A percentile compares a stretch with the other conserved stretches of the same genome.
Evolutionary conservation across 2,888 invertebrate genomes (phyloP).

Genomic region (Apotomis betuletana): DNA sequence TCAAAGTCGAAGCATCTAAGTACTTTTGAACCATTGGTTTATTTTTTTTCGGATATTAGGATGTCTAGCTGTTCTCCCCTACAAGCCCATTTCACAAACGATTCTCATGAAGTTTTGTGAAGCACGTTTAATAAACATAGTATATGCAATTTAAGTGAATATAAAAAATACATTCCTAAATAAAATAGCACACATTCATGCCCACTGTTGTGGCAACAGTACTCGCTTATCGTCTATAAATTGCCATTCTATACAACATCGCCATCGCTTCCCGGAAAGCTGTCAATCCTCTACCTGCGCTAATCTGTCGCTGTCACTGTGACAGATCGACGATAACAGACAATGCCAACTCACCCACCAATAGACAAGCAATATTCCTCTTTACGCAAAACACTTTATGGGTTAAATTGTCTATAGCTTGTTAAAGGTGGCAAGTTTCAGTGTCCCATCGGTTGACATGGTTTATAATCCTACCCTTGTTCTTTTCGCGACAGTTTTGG

Average conservation of each 20-base stretch:
- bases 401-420: background rate
- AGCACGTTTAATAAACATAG: no score
- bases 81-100: no score
- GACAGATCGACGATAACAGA: slow-evolving; percentile 34
- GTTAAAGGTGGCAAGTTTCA: background rate
- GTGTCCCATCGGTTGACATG: slow-evolving; percentile 24
- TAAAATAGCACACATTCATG: background rate
- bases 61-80: no score
- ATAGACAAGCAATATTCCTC: background rate
- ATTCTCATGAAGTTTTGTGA: no score
- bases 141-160: no score
- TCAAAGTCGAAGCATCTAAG: no score
- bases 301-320: slow-evolving; percentile 29
- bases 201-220: background rate
- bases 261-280: slow-evolving; percentile 25
- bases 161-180: no score
- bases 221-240: slow-evolving; percentile 16
- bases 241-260: slow-evolving; percentile 8
- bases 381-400: background rate
- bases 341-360: background rate
- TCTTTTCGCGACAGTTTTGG: slow-evolving; percentile 38
- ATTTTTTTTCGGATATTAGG: no score
- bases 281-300: slow-evolving; percentile 29
- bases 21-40: no score
- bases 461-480: slow-evolving; percentile 32